Conservation (phyloP, 2,797 vertebrate species). For the Xiphorhynchus erythropygius region DNA sequence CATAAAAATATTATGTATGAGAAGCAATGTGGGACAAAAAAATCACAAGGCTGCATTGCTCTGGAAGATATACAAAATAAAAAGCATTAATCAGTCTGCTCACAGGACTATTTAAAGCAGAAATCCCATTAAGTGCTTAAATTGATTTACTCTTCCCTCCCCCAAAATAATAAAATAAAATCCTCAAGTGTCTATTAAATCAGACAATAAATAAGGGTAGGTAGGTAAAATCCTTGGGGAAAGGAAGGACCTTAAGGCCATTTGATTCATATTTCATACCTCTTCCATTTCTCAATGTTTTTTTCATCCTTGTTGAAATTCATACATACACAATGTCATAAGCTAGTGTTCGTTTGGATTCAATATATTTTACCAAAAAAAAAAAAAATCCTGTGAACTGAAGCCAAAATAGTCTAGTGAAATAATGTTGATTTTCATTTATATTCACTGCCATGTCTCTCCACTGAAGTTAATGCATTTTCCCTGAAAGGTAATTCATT, state of each 20-base stretch:
- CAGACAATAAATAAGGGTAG: constrained; percentile 62
- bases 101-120: constrained; percentile 38
- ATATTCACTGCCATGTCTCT: constrained; percentile 46
- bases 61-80: constrained; percentile 38
- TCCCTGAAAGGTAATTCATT: constrained; percentile 60
- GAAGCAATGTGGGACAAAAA: background rate
- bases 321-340: constrained; percentile 33
- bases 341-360: constrained; percentile 31
- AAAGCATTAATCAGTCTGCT: constrained; percentile 52
- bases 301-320: constrained; percentile 36
- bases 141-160: constrained; percentile 37
- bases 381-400: constrained; percentile 1
- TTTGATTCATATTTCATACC: constrained; percentile 66
- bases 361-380: constrained; percentile 29
- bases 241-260: constrained; percentile 36
- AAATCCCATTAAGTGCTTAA: constrained; percentile 48
- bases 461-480: constrained; percentile 54
- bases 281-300: constrained; percentile 5
- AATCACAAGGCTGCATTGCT: background rate
- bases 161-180: constrained; percentile 51
- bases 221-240: constrained; percentile 45
- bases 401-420: constrained; percentile 39
- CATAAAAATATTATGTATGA: constrained; percentile 1
- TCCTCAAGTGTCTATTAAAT: constrained; percentile 51
- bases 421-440: constrained; percentile 51